These are phyloP conservation scores for Oxyura jamaicensis DNA, from an alignment of 2,113 vertebrate species.

Conservation along the genomic window DNA sequence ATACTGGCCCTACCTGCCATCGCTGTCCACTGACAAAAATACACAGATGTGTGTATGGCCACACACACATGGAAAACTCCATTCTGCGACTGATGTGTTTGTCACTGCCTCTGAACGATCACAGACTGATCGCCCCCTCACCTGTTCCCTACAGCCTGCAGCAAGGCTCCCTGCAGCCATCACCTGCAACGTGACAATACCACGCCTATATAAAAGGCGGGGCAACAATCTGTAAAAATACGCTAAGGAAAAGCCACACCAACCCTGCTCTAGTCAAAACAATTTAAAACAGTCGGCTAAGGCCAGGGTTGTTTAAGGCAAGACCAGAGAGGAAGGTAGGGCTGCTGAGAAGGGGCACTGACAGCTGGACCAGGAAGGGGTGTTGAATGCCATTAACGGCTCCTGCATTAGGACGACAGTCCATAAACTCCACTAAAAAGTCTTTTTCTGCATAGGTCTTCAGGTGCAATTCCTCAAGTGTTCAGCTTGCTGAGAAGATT, in stretches of 20 bases:
- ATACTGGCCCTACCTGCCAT: accelerated
- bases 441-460: not conserved
- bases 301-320: accelerated
- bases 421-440: not conserved
- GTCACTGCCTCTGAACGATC: too few relatives aligned
- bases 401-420: not conserved
- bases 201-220: not conserved
- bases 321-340: not conserved
- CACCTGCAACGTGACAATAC: not conserved
- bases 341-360: not conserved
- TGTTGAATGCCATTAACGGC: not conserved
- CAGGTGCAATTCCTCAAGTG: not conserved
- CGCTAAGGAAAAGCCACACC: not conserved
- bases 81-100: accelerated
- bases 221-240: not conserved
- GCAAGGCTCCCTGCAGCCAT: not conserved
- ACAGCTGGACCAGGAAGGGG: accelerated
- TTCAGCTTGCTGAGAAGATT: not conserved
- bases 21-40: not conserved
- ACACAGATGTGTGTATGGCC: not conserved
- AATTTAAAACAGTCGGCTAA: accelerated
- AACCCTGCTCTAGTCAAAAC: accelerated
- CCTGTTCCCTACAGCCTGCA: too few relatives aligned
- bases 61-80: not conserved
- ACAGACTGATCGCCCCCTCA: accelerated